Evolutionary conservation across 2,888 invertebrate genomes (phyloP), one percentile per base, ranked within the genome.

Genomic region (Amiota mariae): DNA sequence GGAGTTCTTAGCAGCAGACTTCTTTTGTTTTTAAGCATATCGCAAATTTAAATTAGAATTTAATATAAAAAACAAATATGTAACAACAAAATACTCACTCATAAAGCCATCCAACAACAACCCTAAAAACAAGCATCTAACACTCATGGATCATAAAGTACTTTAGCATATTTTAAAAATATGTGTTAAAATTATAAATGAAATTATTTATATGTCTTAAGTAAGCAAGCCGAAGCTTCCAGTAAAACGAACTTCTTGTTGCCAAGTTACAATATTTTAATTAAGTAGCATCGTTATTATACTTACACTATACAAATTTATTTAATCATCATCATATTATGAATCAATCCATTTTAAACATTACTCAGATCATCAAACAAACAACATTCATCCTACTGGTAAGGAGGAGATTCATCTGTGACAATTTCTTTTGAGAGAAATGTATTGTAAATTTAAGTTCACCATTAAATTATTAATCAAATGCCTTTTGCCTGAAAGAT

Each of bases 81-180:
- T 36, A 36, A 36, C 36, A 36, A 36, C 36, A 36, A 36, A 36
- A 36, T 36, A 36, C 36, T 36, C 36, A 36, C 36, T 36, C 36
- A 36, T 36, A 36, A 36, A 36, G 36, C 36, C 36, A 36, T 36
- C 36, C 36, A 36, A n/a, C n/a, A n/a, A n/a, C n/a, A n/a, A 36
- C 36, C 36, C 36, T 6, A 36, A 6, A 36, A 54, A 6, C 1
- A 36, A 54, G 15, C 13, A 54, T 8, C 3, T 54, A 3, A 54
- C 12, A 66, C 66, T 66, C 66, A 66, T 66, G 66, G 66, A 66
- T 48, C 15, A 59, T 59, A 46, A 63, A 63, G 24, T 63, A 66
- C 66, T 66, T 66, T 49, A 15, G 10, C 20, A 59, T 59, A 59
- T 59, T 51, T n/a, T 8, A 13, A 11, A 59, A 59, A 18, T 59